Evolutionary conservation across 2,888 invertebrate genomes (phyloP), one percentile per base, ranked within the genome.

Genomic region (Endotricha flammealis): DNA sequence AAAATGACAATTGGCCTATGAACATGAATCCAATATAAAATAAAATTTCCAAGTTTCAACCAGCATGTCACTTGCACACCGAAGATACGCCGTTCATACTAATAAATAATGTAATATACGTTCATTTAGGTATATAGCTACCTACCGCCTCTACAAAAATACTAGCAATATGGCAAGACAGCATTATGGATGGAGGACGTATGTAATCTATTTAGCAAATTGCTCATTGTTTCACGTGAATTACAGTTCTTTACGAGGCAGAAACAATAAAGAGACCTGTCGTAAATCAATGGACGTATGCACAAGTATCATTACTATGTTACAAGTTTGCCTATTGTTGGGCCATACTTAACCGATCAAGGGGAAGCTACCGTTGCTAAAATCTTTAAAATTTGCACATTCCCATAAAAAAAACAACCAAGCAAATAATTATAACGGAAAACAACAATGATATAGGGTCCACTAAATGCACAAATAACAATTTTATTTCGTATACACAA

Each of bases 81-180:
- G 22, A 35, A 35, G 35, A 23, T 34, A 35, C 22, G 28, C 34
- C 27, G 28, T 34, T 34, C 29, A 14, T 34, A 23, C 23, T 13
- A 13, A 50, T 47, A 50, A 44, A 48, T 49, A 49, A 41, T 46
- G 48, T 39, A 41, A 38, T 43, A 41, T 45, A 48, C 53, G 45
- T 45, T 46, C 44, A 48, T 53, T 55, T 56, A 69, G 76, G 74
- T 72, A 74, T 58, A 41, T 53, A 60, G 51, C 49, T 61, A 78
- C 71, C 70, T 75, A 71, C 58, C 9, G 29, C 70, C 63, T 64
- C 76, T 79, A 79, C 67, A 65, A 71, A 39, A 75, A 78, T 64
- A 74, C 81, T 81, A 81, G 75, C 64, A 70, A 68, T 79, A 83
- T 86, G 86, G 86, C 86, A 86, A 86, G 85, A 85, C 81, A 80